Conservation (phyloP, 2,888 invertebrate genomes). For the Eurytoma adleriae region DNA sequence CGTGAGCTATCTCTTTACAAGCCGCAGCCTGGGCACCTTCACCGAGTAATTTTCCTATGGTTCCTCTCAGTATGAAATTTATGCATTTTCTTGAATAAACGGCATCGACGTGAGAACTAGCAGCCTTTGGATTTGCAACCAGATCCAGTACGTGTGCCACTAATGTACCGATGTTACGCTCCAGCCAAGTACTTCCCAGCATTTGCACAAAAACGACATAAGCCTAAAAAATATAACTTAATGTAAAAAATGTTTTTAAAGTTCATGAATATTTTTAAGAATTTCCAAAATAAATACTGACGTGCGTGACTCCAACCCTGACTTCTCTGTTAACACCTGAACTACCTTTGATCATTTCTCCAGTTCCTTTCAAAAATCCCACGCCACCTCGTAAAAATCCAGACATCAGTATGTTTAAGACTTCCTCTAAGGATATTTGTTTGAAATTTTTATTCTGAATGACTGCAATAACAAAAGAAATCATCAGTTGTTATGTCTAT, state of each 20-base stretch:
- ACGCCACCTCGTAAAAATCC: conserved; percentile 96
- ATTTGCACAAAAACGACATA: conserved; percentile 97
- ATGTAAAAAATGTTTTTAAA: not conserved
- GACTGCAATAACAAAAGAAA: conserved; percentile 72
- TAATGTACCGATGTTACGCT: conserved; percentile 91
- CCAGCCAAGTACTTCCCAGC: conserved; percentile 96
- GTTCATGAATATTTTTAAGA: not conserved
- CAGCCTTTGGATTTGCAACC: conserved; percentile 96
- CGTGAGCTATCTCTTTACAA: conserved; percentile 94
- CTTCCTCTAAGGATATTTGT: conserved; percentile 91
- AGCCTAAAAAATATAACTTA: conserved; percentile 79
- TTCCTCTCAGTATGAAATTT: conserved; percentile 93
- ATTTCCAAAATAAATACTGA: conserved; percentile 76
- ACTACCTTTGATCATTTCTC: conserved; percentile 96
- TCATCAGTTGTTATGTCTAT: not conserved
- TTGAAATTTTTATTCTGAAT: conserved; percentile 81
- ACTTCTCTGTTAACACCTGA: conserved; percentile 96
- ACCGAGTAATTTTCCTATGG: conserved; percentile 95
- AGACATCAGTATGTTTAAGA: conserved; percentile 91
- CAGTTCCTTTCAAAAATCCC: conserved; percentile 94
- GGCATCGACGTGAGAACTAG: conserved; percentile 97
- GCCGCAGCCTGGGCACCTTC: conserved; percentile 98
- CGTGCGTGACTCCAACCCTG: conserved; percentile 97
- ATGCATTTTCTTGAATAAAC: conserved; percentile 98
- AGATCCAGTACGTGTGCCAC: conserved; percentile 94